Conservation (phyloP, 2,113 vertebrate species). For the Cyanoderma ruficeps region DNA sequence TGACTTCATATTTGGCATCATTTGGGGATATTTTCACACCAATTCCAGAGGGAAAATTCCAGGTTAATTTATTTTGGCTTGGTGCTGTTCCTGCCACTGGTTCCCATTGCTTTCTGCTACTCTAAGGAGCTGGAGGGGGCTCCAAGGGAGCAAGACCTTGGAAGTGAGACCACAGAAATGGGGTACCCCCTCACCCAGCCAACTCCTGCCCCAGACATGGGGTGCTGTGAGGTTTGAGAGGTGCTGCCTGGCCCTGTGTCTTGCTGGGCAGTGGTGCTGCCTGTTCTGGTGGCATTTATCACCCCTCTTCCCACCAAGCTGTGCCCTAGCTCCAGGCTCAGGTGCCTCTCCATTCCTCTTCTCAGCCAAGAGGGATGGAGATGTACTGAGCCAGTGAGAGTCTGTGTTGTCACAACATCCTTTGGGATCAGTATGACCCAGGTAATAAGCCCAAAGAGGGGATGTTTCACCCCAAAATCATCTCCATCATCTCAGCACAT, state of each 20-base stretch:
- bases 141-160: accelerated
- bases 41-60: not conserved
- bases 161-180: not conserved
- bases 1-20: not conserved
- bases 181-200: not conserved
- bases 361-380: not conserved
- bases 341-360: not conserved
- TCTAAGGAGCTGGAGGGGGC: not conserved
- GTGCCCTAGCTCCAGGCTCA: not conserved
- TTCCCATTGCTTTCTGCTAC: not conserved
- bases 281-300: not conserved
- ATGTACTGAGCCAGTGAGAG: not conserved
- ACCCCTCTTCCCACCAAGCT: not conserved
- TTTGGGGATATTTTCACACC: not conserved
- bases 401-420: not conserved
- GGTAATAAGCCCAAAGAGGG: not conserved
- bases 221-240: not conserved
- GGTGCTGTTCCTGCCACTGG: accelerated
- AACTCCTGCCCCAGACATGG: accelerated
- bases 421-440: not conserved
- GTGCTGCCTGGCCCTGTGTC: accelerated
- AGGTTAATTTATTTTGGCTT: not conserved
- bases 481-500: not conserved
- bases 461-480: not conserved
- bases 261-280: not conserved